Evolutionary conservation across 2,888 invertebrate genomes (phyloP), one percentile per base, ranked within the genome.

Genomic region (Parnassius mnemosyne): DNA sequence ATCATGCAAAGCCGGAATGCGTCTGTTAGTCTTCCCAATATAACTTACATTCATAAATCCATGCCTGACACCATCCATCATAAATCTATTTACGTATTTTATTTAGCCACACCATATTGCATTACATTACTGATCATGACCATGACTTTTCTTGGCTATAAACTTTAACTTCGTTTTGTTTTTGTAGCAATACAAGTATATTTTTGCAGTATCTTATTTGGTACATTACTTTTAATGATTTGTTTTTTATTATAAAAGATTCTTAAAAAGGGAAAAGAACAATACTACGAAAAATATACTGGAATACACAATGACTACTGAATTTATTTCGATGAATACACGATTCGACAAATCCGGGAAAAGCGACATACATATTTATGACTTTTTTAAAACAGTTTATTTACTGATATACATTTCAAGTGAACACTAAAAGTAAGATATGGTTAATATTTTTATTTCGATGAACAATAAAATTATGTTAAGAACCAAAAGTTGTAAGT

Each of bases 71-170:
- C 43, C 41, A 13, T 44, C 11, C 43, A 53, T 57, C 53, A 57
- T 57, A 57, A 57, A 57, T 62, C 49, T 46, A 62, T 49, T 53
- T 53, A 41, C 34, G 34, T 34, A 49, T 11, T 53, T 53, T n/a
- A 57, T 53, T 57, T 57, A 62, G 57, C 53, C 34, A 57, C 53
- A 42, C 55, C 55, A 61, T 9, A 53, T 43, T 57, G 49, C 10
- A 57, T 34, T 57, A 53, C 43, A 10, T 20, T 57, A 57, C 43
- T 62, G 41, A 49, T 57, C 61, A 13, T 57, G 53, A 57, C 57
- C 53, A 53, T 62, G 61, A 62, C 53, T 43, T 47, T 53, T 57
- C 43, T 44, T 53, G n/a, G 13, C 13, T 49, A 47, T 61, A 53
- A 52, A 53, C 46, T 62, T 53, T 53, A 50, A 53, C 53, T 62